Evolutionary conservation across 2,113 vertebrate genomes (phyloP), one percentile per base, ranked within the genome.

Genomic region (Tilapia sparmanii): DNA sequence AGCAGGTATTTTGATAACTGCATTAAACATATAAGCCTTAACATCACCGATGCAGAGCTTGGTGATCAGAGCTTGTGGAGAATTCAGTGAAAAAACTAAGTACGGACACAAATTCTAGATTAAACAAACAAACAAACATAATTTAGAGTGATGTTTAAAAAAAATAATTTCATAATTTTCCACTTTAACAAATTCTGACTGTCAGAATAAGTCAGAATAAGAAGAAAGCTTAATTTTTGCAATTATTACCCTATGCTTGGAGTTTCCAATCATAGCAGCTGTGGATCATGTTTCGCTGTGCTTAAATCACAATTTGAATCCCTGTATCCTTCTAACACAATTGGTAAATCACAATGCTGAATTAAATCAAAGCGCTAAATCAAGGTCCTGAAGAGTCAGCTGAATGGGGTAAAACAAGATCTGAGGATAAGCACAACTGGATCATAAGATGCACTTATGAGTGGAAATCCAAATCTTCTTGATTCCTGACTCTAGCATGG

Each of bases 41-140:
- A 71, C n/a, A 71, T 42, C 13, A 71, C 35, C 7, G 0, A 71
- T 24, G 4, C 35, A 40, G 35, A 24, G 8, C 38, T 4, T 73
- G 66, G n/a, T 45, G n/a, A 73, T 73, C 22, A 45, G n/a, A 73
- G 38, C 33, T 42, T 26, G n/a, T 13, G n/a, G n/a, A 3, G 0
- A 71, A 22, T 13, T 40, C n/a, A 4, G 35, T 71, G 66, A 15
- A 71, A 71, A 42, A 71, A 71, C n/a, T n/a, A 42, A 71, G n/a
- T 61, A 61, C 16, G 5, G 33, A 31, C 57, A 33, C 29, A 61
- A 61, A 61, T 61, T 61, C 29, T 61, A 61, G 29, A 61, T 61
- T 31, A 61, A 61, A 61, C 8, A 61, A 59, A 26, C 22, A 55
- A 59, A 61, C 0, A 61, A 31, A 61, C 26, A 61, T 61, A 31